Base-by-base conservation (phyloP, 2,888 invertebrate species). In the Perizoma flavofasciatum region DNA sequence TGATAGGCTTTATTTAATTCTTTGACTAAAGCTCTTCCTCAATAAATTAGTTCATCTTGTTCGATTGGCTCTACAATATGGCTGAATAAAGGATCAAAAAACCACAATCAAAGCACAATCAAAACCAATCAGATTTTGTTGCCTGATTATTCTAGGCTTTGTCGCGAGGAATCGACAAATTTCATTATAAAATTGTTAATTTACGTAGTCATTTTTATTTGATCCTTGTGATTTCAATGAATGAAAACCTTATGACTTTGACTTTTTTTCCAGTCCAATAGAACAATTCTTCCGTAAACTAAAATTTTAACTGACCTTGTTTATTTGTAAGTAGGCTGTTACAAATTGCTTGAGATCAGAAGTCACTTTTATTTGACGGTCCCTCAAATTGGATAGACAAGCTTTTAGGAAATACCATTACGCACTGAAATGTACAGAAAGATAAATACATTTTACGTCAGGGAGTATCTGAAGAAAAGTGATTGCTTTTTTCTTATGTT, bases 271-370 rank as follows among this genome's bases (percentile, higher is more conserved):
- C 5, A 41, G n/a, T 68, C 76, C 70, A 75, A 65, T 49, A 7
- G 65, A 63, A 44, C 37, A 70, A n/a, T 52, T 60, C 41, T 43
- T 33, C 61, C 69, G 69, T 73, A 68, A 65, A 72, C 71, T 66
- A 70, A 56, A 67, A 77, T 55, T 67, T 69, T 62, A 68, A 69
- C 59, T 70, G 73, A 76, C 78, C 80, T 72, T 76, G 68, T 78
- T 81, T 70, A 60, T 59, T 40, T 61, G 67, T 34, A 50, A 45
- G 33, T 40, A 35, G 34, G 40, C 37, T 22, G 22, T 47, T 65
- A 65, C 62, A 73, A 81, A 84, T 79, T 77, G 72, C 57, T 76
- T 69, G 52, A 70, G 72, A 78, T 69, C 58, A 67, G 37, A 60
- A 55, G 58, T 51, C 53, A 63, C 48, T 62, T 59, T 41, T 41